phyloP scores from a whole-genome alignment of 2,797 vertebrate genomes.

The Coracias cyanogaster region DNA sequence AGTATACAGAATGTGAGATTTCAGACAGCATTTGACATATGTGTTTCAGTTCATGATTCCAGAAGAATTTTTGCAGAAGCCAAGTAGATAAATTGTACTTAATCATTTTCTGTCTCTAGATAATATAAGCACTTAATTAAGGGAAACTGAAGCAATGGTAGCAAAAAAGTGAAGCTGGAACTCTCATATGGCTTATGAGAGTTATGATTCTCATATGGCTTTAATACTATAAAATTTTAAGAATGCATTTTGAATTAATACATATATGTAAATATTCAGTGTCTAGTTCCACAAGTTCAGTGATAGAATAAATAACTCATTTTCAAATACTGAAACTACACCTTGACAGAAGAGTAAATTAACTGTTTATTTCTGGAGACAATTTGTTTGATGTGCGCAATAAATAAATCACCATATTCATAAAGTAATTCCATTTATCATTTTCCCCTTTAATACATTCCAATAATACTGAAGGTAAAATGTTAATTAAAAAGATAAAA shows the following conservation, averaged over 20 bases:
- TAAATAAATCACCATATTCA: slow-evolving; percentile 55
- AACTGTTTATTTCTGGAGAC: slow-evolving; percentile 56
- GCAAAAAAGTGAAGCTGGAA: not conserved
- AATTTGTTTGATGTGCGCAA: slow-evolving; percentile 23
- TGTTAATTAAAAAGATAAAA: not conserved
- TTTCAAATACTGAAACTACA: slow-evolving; percentile 58
- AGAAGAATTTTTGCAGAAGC: not conserved
- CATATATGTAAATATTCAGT: not conserved
- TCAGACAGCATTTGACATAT: not conserved
- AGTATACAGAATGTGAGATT: not conserved
- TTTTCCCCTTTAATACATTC: slow-evolving; percentile 61
- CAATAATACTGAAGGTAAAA: slow-evolving; percentile 16
- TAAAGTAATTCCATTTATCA: slow-evolving; percentile 18
- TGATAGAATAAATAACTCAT: slow-evolving; percentile 2
- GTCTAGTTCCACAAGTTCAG: not conserved
- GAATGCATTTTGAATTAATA: not conserved
- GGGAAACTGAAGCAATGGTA: not conserved
- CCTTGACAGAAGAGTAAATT: slow-evolving; percentile 32
- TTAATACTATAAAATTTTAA: not conserved
- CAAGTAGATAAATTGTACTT: not conserved
- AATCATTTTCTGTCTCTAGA: not conserved
- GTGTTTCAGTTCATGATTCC: not conserved
- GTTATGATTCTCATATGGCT: not conserved
- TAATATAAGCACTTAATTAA: slow-evolving; percentile 22
- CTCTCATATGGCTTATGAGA: not conserved